phyloP scores from a whole-genome alignment of 2,888 invertebrate genomes.

The Lepidochrysops patricia region DNA sequence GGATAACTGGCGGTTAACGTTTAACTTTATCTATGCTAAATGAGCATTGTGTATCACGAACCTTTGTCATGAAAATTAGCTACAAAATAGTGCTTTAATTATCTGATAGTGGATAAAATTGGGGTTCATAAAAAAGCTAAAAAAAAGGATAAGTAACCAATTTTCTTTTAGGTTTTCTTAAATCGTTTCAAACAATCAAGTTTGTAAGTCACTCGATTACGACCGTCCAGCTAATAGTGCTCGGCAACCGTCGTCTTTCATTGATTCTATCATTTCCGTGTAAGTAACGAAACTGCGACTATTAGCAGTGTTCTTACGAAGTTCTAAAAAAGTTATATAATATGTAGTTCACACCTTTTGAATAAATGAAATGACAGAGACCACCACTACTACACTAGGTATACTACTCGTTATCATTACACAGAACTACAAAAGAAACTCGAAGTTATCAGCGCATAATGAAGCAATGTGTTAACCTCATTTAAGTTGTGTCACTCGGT shows the following conservation, averaged over 20 bases:
- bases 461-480: background rate
- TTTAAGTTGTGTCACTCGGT: background rate
- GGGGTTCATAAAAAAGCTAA: background rate
- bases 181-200: too few species aligned
- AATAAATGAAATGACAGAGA: background rate
- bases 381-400: too few species aligned
- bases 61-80: slow-evolving; percentile 25
- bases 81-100: slow-evolving; percentile 17
- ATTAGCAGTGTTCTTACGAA: too few species aligned
- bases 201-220: too few species aligned
- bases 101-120: background rate
- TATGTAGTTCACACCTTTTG: background rate
- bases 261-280: too few species aligned
- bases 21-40: slow-evolving; percentile 36
- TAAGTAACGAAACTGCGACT: too few species aligned
- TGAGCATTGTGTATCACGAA: slow-evolving; percentile 24
- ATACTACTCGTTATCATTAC: too few species aligned
- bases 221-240: too few species aligned
- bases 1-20: slow-evolving; percentile 35
- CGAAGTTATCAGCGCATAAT: background rate
- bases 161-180: too few species aligned
- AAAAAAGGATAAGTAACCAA: background rate
- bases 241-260: too few species aligned
- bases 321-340: too few species aligned
- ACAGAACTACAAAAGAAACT: background rate